Percentiles rank a stretch among this genome's conserved stretches.
Evolutionary conservation across 2,888 invertebrate genomes (phyloP).

Genomic region (Tipula helvola): DNA sequence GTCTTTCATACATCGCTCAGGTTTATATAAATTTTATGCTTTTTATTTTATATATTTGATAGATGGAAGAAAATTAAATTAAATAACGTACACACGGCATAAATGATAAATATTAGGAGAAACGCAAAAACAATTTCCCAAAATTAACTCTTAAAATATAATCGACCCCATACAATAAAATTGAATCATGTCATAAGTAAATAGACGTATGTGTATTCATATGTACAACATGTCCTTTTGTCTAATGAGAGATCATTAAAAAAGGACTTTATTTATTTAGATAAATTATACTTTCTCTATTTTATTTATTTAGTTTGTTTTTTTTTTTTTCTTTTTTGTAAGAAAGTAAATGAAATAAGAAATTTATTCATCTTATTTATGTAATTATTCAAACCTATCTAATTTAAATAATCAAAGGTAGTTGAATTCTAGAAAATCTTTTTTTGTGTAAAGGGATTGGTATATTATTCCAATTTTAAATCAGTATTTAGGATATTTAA

Average conservation of each 20-base stretch:
- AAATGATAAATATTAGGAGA: not conserved
- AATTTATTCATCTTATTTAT: not conserved
- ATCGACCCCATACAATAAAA: not conserved
- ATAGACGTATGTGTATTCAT: not conserved
- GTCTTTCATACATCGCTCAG: not conserved
- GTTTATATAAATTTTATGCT: not conserved
- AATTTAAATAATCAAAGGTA: not conserved
- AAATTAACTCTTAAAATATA: not conserved
- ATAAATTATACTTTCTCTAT: not conserved
- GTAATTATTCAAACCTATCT: not conserved
- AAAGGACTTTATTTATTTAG: not conserved
- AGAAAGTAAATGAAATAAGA: not conserved
- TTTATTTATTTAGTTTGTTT: not conserved
- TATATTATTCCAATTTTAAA: not conserved
- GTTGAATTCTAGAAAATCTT: not conserved
- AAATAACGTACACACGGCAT: not conserved
- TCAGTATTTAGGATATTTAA: not conserved
- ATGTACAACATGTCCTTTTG: not conserved
- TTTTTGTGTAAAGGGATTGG: not conserved
- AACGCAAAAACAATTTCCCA: not conserved
- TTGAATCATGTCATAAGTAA: not conserved
- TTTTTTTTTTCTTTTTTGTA: not conserved
- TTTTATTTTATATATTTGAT: not conserved
- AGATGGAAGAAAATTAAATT: not conserved
- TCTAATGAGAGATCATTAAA: not conserved